phyloP scores from a whole-genome alignment of 92 coral and sea anemone genomes.

The Phenganax marumi region DNA sequence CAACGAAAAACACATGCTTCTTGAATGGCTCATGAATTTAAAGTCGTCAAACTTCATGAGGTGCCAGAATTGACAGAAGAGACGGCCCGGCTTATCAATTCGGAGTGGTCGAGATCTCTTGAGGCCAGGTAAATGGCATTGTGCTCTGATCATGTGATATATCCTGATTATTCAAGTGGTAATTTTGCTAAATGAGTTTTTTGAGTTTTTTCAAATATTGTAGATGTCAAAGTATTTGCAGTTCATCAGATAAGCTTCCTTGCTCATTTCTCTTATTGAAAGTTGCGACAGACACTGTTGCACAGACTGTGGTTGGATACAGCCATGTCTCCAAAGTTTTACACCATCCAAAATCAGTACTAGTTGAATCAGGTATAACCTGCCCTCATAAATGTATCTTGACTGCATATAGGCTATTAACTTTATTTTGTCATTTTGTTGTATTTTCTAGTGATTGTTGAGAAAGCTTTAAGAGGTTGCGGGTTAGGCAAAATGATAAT shows the following conservation, averaged over 20 bases:
- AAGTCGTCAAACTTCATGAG: constrained; percentile 58
- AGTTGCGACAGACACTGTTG: constrained; percentile 35
- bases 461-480: constrained; percentile 66
- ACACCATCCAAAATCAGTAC: constrained; percentile 57
- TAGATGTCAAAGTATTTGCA: constrained; percentile 7
- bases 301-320: constrained; percentile 64
- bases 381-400: not conserved
- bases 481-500: constrained; percentile 87
- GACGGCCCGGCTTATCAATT: constrained; percentile 64
- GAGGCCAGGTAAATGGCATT: constrained; percentile 61
- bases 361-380: constrained; percentile 73
- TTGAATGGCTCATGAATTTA: constrained; percentile 31
- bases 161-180: too few species aligned
- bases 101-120: constrained; percentile 81
- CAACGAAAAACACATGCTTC: too few species aligned
- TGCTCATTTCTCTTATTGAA: constrained; percentile 68
- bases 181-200: not conserved
- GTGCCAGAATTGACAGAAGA: constrained; percentile 48
- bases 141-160: too few species aligned
- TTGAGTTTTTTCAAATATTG: not conserved
- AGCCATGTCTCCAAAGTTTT: constrained; percentile 70
- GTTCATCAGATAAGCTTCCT: constrained; percentile 65
- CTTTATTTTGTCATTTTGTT: not conserved
- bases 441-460: constrained; percentile 62
- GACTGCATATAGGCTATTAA: not conserved